Conservation (phyloP, 2,888 invertebrate species). For the Tubulanus polymorphus region DNA sequence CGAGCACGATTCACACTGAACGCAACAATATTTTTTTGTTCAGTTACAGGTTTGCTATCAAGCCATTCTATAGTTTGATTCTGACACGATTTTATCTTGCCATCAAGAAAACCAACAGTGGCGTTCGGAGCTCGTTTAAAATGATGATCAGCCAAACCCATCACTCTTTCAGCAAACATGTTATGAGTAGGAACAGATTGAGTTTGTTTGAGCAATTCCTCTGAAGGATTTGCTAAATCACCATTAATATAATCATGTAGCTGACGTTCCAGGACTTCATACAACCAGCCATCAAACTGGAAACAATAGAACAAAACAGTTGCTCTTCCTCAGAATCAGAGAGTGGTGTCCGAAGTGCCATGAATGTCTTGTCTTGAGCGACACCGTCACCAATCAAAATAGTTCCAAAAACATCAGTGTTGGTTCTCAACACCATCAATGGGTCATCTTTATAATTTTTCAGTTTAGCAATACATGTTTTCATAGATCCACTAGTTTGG, state of each 20-base stretch:
- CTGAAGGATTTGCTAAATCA: neutral
- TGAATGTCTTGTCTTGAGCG: no score
- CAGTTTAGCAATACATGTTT: neutral
- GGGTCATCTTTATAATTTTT: neutral
- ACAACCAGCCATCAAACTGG: neutral
- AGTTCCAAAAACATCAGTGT: neutral
- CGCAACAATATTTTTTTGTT: neutral
- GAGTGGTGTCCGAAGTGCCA: no score
- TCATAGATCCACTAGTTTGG: neutral
- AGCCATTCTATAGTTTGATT: conserved; percentile 1
- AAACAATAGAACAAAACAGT: neutral
- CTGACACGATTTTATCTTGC: conserved; percentile 1
- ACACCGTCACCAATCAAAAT: neutral
- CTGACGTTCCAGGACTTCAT: neutral
- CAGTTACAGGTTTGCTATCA: neutral
- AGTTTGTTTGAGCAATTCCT: neutral
- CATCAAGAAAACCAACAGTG: conserved; percentile 4
- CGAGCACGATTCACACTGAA: neutral
- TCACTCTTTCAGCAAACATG: conserved; percentile 1
- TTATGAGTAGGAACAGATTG: neutral
- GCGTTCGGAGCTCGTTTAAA: conserved; percentile 4
- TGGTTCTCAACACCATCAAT: neutral
- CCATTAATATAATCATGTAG: neutral
- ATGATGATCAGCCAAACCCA: neutral
- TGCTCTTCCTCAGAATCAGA: no score